A percentile compares a stretch with the other conserved stretches of the same genome.
Evolutionary conservation across 2,113 vertebrate species (phyloP).

Genomic region (Pithys albifrons): DNA sequence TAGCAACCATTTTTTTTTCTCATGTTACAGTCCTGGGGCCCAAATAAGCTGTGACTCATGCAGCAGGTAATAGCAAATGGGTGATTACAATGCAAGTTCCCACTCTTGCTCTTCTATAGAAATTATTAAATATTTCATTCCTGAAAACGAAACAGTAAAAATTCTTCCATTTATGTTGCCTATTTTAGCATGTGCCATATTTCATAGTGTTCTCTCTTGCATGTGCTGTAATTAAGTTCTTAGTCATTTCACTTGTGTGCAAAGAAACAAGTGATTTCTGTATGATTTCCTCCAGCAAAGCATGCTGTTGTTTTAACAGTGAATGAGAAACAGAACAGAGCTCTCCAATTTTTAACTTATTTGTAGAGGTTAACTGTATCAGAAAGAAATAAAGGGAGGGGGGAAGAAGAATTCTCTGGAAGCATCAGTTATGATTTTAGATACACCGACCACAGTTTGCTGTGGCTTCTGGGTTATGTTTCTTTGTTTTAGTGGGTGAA

Average conservation of each 20-base stretch:
- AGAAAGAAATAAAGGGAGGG: not conserved
- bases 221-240: not conserved
- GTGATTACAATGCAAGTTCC: not conserved
- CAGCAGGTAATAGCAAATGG: not conserved
- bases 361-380: not conserved
- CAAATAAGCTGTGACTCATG: not conserved
- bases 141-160: not conserved
- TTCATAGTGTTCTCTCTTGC: not conserved
- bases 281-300: not conserved
- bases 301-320: not conserved
- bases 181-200: accelerated
- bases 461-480: not conserved
- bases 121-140: not conserved
- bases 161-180: not conserved
- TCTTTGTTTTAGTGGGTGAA: not conserved
- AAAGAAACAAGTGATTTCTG: not conserved
- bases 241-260: not conserved
- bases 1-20: not conserved
- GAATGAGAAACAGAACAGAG: not conserved
- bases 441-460: not conserved
- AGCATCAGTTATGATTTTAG: not conserved
- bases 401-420: not conserved
- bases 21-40: not conserved
- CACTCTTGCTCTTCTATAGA: not conserved
- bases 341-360: not conserved